These are phyloP conservation scores for Eufriesea mexicana DNA, from an alignment of 1,140 invertebrate genomes.

Conservation along the genomic window DNA sequence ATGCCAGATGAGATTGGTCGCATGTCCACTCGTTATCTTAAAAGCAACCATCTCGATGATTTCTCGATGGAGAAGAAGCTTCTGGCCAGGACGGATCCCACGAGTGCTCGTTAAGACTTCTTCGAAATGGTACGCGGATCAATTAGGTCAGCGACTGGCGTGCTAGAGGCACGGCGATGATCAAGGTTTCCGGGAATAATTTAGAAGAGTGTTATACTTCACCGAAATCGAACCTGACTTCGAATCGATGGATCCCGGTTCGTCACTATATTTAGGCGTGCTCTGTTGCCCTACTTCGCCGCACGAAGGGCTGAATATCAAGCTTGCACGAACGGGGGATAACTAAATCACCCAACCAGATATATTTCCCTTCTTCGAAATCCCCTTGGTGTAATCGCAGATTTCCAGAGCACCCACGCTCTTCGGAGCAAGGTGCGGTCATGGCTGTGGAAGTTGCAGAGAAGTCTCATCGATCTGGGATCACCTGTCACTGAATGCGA, in stretches of 20 bases:
- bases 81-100: background rate
- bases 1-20: background rate
- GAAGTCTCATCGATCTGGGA: background rate
- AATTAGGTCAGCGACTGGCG: conserved; percentile 13
- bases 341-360: background rate
- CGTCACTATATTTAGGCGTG: background rate
- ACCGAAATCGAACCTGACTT: background rate
- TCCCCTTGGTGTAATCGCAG: background rate
- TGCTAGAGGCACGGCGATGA: background rate
- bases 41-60: conserved; percentile 5
- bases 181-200: background rate
- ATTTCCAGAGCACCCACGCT: background rate
- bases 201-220: background rate
- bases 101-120: background rate
- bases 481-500: background rate
- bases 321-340: background rate
- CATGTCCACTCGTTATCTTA: background rate
- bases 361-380: background rate
- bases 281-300: conserved; percentile 11
- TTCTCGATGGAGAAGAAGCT: background rate
- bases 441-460: background rate
- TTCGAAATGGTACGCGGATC: background rate
- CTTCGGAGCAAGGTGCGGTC: too few relatives aligned
- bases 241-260: conserved; percentile 27
- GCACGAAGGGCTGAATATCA: background rate